A percentile compares a stretch with the other conserved stretches of the same genome.
phyloP scores from a whole-genome alignment of 2,888 invertebrate species.

The Lumbricus terrestris region DNA sequence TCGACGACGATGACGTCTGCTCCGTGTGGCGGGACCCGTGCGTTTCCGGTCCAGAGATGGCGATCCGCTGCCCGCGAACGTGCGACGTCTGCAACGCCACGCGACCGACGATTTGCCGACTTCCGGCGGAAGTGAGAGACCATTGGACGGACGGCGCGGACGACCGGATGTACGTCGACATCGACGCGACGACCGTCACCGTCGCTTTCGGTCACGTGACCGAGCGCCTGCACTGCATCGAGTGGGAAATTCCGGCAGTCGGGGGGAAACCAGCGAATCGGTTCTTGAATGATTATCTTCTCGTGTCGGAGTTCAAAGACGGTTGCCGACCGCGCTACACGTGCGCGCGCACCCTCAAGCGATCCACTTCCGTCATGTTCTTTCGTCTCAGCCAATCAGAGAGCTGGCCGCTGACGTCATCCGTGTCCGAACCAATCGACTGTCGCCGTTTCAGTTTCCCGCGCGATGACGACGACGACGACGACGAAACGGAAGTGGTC shows the following conservation, averaged over 20 bases:
- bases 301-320: conserved; percentile 34
- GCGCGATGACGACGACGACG: too few relatives aligned
- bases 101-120: conserved; percentile 32
- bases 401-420: conserved; percentile 16
- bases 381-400: conserved; percentile 9
- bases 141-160: conserved; percentile 30
- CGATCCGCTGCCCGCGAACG: conserved; percentile 34
- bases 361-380: conserved; percentile 17
- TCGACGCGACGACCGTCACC: conserved; percentile 9
- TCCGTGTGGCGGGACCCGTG: conserved; percentile 11
- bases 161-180: conserved; percentile 20
- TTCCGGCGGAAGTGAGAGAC: conserved; percentile 25
- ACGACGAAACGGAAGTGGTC: neutral
- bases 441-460: conserved; percentile 13
- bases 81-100: conserved; percentile 38
- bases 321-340: conserved; percentile 39
- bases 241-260: conserved; percentile 16
- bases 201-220: neutral
- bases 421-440: conserved; percentile 8
- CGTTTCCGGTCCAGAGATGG: conserved; percentile 26
- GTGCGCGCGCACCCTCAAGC: conserved; percentile 31
- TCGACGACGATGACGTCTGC: conserved; percentile 38
- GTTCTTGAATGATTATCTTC: conserved; percentile 22
- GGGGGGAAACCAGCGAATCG: neutral
- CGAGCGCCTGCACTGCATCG: neutral